Base-by-base conservation (phyloP, 2,888 invertebrate genomes). In the Dryococelus australis region DNA sequence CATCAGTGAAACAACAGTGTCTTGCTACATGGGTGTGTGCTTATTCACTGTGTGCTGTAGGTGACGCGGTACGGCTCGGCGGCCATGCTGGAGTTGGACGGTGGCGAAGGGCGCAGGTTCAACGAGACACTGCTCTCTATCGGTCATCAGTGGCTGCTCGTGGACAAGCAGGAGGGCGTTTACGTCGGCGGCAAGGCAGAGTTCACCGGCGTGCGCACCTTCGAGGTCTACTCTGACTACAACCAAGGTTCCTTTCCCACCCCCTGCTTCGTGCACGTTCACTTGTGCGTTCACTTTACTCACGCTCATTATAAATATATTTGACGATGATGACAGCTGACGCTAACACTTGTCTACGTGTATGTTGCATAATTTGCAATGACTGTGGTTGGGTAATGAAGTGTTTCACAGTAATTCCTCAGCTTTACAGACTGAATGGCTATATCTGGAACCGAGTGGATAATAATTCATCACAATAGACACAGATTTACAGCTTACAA, bases 161-260 rank as follows among this genome's bases (percentile, higher is more conserved):
- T 93, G 89, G 93, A 91, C 89, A 93, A 93, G 88, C 93, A 93
- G 88, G 92, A 92, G 89, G 93, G 93, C 78, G 92, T 94, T 16
- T 93, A 93, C 88, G 93, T 93, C 47, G 94, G 94, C 26, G 94
- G 93, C 27, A 93, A 93, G 90, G 93, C 93, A 8, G 92, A 93
- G 88, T 93, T 93, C 90, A 93, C 92, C 43, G 93, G 93, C 27
- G 92, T 93, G 47, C 91, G 93, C 24, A 92, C 93, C 35, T 92
- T 93, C 88, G 93, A 93, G 90, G 93, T 93, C 5, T 93, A 93
- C 89, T 92, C 92, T 85, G 93, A 93, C 89, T 93, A 92, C 90
- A 92, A 93, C 87, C 92, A 93, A 91, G 92, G 92, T 87, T 27
- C 28, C 27, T 80, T 12, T 26, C 35, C 35, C 35, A 35, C 35